Evolutionary conservation across 2,113 vertebrate species (phyloP), one percentile per base, ranked within the genome.

Genomic region (Amia ocellicauda): DNA sequence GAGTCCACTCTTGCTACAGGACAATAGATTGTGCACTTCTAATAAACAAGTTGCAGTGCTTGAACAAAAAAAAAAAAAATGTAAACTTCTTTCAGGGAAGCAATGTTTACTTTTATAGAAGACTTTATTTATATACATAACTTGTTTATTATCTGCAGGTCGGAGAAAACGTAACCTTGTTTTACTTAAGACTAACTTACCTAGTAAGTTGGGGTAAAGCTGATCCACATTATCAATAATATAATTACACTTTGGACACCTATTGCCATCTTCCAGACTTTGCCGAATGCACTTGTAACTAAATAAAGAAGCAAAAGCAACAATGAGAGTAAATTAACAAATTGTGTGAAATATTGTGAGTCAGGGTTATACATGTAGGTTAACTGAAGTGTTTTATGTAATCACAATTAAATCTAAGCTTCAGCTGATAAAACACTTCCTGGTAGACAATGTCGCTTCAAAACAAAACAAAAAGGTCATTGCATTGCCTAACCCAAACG

Each of bases 241-340:
- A 71, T 98, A 99, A 84, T 99, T 99, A 84, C 97, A 99, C 85
- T 99, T 99, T 40, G 97, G 97, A 78, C 97, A 99, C 72, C 95
- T 91, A 84, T 99, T 99, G 78, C 94, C 98, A 77, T 97, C 97
- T 72, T 99, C 95, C 80, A 99, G 82, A 85, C 96, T 98, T 80
- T 96, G 95, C 62, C 96, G 93, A 82, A 99, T 98, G 85, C 97
- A 99, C 74, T 94, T 98, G 81, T 94, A 98, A 84, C 97, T 87
- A 65, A 43, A 74, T n/a, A 69, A 17, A 51, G 41, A 53, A 66
- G n/a, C 1, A 63, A 50, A 10, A 58, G 3, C 16, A 55, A 45
- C 27, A 24, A n/a, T 41, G 55, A 31, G 40, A 59, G 45, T 3
- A 41, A 5, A 4, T 0, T 28, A 28, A 28, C 10, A 28, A n/a